These are phyloP conservation scores for Acromyrmex echinatior DNA, from an alignment of 1,140 invertebrate genomes.

Conservation along the genomic window DNA sequence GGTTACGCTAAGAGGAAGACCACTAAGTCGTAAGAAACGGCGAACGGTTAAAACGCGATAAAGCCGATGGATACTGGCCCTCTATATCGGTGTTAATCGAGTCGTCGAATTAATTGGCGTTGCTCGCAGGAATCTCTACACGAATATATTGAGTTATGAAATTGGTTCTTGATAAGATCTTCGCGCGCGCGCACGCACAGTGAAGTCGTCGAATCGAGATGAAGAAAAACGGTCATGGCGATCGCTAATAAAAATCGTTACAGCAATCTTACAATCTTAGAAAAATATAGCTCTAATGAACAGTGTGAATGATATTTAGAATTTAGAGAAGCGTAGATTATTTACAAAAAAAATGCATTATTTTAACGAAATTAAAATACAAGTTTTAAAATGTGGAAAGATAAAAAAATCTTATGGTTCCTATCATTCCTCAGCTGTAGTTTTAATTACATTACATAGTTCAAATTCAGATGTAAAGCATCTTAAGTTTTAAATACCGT, in stretches of 20 bases:
- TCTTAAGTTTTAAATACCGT: no score
- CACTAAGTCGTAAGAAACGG: slow-evolving; percentile 30
- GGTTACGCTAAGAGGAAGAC: slow-evolving; percentile 10
- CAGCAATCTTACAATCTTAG: neutral
- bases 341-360: no score
- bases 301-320: no score
- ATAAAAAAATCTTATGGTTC: no score
- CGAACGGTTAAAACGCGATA: slow-evolving; percentile 53
- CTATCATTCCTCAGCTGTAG: no score
- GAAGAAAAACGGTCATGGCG: slow-evolving; percentile 18
- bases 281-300: slow-evolving; percentile 36
- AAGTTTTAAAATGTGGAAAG: no score
- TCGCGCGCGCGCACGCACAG: neutral
- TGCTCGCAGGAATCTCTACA: slow-evolving; percentile 51
- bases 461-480: no score
- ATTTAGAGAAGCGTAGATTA: no score
- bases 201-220: neutral
- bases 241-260: slow-evolving; percentile 48
- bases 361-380: no score
- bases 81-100: slow-evolving; percentile 59
- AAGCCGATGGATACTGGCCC: slow-evolving; percentile 43
- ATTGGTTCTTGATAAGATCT: slow-evolving; percentile 61
- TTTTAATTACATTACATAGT: no score
- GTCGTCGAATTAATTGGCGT: slow-evolving; percentile 64
- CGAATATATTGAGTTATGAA: slow-evolving; percentile 67